phyloP scores from a whole-genome alignment of 2,888 invertebrate species.

The Brachylomia viminalis region DNA sequence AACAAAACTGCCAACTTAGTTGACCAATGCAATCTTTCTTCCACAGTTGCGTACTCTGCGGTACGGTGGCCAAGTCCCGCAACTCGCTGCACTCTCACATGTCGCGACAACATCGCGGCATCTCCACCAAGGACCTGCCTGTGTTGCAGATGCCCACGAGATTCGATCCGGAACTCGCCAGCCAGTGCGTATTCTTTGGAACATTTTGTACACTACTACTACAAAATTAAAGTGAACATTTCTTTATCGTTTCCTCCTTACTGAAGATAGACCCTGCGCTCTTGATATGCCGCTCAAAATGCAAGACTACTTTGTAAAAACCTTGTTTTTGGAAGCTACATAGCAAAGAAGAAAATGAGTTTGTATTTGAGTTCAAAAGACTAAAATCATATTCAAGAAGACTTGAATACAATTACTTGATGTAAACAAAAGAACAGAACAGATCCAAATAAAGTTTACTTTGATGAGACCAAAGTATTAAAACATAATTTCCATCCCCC shows the following conservation, averaged over 20 bases:
- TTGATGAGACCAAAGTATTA: neutral
- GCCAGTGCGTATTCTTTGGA: slow-evolving; percentile 88
- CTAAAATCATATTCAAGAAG: neutral
- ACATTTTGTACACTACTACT: neutral
- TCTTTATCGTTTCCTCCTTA: neutral
- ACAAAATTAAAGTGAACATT: neutral
- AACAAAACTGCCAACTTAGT: neutral
- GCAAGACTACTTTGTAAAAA: neutral
- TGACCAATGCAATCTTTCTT: neutral
- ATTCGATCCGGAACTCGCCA: slow-evolving; percentile 97
- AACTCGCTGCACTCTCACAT: slow-evolving; percentile 98
- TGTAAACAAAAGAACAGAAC: neutral
- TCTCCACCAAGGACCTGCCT: slow-evolving; percentile 97
- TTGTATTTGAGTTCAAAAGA: neutral
- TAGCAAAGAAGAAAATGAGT: neutral
- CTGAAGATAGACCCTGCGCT: neutral
- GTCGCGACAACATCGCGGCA: slow-evolving; percentile 98
- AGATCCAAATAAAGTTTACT: neutral
- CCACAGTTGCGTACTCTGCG: slow-evolving; percentile 95
- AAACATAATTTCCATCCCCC: no score
- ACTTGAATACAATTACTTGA: neutral
- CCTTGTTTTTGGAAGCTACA: neutral
- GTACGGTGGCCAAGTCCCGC: slow-evolving; percentile 97
- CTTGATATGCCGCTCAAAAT: neutral
- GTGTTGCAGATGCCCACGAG: slow-evolving; percentile 98